A percentile compares a stretch with the other conserved stretches of the same genome.
These are phyloP conservation scores for Choloepus hoffmanni DNA, from an alignment of 2,113 vertebrate species.

Conservation along the genomic window DNA sequence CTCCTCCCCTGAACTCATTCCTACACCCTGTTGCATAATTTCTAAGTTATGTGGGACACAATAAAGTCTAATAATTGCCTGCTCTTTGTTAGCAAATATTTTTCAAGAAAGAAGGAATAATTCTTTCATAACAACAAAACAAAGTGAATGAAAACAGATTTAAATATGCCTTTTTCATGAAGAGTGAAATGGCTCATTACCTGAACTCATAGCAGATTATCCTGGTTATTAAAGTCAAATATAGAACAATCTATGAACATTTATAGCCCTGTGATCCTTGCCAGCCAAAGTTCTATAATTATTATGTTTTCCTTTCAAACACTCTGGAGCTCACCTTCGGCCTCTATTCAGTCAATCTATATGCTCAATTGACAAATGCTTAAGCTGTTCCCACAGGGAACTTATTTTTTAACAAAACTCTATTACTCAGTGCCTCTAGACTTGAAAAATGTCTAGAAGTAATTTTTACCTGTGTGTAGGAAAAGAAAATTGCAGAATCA, in stretches of 20 bases:
- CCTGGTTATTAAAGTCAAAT: constrained; percentile 59
- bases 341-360: background rate
- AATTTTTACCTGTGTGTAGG: background rate
- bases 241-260: constrained; percentile 23
- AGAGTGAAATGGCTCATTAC: constrained; percentile 74
- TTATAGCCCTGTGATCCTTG: background rate
- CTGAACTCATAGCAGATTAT: constrained; percentile 61
- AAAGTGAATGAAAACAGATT: constrained; percentile 68
- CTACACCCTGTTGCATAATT: constrained; percentile 48
- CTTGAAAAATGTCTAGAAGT: constrained; percentile 27
- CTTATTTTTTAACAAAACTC: constrained; percentile 35
- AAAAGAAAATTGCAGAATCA: background rate
- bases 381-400: constrained; percentile 54
- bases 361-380: constrained; percentile 40
- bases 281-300: constrained; percentile 39
- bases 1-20: constrained; percentile 5
- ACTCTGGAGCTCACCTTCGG: background rate
- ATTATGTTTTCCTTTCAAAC: constrained; percentile 49
- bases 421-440: background rate
- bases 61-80: constrained; percentile 66
- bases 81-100: constrained; percentile 73
- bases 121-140: constrained; percentile 64
- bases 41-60: constrained; percentile 58
- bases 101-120: constrained; percentile 38
- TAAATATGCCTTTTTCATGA: constrained; percentile 58